Evolutionary conservation across 2,797 vertebrate species (phyloP).

Genomic region (Poecile montanus): DNA sequence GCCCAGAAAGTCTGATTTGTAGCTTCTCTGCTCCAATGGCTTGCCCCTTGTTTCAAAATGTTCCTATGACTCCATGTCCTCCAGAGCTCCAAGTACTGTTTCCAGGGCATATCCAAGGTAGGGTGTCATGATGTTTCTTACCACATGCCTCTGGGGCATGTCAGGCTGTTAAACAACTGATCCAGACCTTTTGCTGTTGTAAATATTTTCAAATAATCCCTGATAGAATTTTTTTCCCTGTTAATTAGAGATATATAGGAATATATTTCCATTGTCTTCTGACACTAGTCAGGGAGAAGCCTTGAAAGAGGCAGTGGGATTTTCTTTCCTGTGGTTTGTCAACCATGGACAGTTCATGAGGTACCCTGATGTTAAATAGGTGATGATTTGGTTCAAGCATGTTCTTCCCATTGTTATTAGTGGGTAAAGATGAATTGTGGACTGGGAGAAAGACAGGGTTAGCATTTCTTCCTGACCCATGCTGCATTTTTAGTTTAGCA

Average conservation of each 20-base stretch:
- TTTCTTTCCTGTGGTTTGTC: neutral
- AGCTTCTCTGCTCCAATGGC: slow-evolving; percentile 19
- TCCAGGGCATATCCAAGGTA: slow-evolving; percentile 11
- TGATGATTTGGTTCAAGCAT: neutral
- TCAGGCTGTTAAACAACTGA: neutral
- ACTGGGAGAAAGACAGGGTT: neutral
- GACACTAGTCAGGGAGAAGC: neutral
- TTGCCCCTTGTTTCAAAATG: slow-evolving; percentile 20
- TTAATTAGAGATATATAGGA: neutral
- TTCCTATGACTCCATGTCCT: slow-evolving; percentile 38
- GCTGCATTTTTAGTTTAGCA: neutral
- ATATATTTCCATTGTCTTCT: neutral
- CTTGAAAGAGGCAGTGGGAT: neutral
- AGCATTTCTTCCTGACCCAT: neutral
- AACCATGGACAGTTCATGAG: neutral
- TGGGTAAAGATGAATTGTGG: neutral
- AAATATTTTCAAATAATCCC: neutral
- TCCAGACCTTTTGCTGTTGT: neutral
- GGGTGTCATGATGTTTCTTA: neutral
- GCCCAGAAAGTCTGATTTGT: slow-evolving; percentile 42
- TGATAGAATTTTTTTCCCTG: neutral
- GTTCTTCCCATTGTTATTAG: neutral
- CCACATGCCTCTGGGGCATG: neutral
- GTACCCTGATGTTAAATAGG: neutral
- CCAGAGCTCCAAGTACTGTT: slow-evolving; percentile 1